Percentiles rank a stretch among this genome's conserved stretches.
phyloP scores from a whole-genome alignment of 2,888 invertebrate genomes.

The Torymus aiolomorphi region DNA sequence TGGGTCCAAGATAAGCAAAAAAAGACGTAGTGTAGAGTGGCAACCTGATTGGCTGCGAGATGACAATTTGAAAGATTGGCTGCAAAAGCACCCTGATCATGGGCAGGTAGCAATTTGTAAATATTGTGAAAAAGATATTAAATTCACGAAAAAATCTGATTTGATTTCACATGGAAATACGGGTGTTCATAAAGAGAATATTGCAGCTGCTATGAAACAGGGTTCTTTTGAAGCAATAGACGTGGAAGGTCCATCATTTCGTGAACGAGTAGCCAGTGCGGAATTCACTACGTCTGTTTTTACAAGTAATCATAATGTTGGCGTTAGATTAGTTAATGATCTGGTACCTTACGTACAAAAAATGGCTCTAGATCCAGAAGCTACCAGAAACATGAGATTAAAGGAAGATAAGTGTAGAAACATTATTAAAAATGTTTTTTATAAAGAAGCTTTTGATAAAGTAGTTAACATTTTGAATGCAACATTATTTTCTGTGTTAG shows the following conservation, averaged over 20 bases:
- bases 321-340: slow-evolving; percentile 13
- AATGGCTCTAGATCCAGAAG: slow-evolving; percentile 5
- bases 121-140: no score
- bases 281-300: background rate
- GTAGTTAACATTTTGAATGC: no score
- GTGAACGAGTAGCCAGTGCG: background rate
- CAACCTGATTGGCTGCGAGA: no score
- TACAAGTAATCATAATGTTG: slow-evolving; percentile 1
- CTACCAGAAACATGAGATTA: background rate
- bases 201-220: no score
- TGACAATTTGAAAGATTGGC: no score
- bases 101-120: no score
- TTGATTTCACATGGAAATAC: background rate
- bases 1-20: no score
- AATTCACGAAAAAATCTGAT: slow-evolving; percentile 12
- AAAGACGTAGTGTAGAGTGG: no score
- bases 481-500: slow-evolving; percentile 23
- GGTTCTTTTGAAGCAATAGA: background rate
- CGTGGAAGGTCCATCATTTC: slow-evolving; percentile 3
- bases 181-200: background rate
- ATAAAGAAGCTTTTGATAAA: slow-evolving; percentile 8
- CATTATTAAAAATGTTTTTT: slow-evolving; percentile 28
- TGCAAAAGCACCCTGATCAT: no score
- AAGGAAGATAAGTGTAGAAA: background rate
- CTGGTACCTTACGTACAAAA: slow-evolving; percentile 7